Conservation (phyloP, 2,888 invertebrate species). For the Cordilura impudica region DNA sequence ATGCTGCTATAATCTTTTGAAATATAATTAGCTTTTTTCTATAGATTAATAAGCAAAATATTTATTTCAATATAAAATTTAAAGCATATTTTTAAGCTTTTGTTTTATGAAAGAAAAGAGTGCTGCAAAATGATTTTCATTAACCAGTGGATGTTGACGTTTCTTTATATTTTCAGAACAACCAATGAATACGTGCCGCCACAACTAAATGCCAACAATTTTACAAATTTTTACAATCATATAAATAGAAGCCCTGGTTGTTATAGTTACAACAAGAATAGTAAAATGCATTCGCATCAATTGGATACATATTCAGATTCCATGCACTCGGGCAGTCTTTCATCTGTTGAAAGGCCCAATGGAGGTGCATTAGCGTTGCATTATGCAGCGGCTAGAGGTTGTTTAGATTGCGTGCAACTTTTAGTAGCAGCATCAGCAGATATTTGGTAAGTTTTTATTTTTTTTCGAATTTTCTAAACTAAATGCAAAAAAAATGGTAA, state of each 20-base stretch:
- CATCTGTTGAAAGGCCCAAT: slow-evolving; percentile 77
- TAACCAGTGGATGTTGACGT: no score
- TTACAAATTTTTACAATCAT: slow-evolving; percentile 59
- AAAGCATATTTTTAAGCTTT: slow-evolving; percentile 31
- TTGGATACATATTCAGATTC: slow-evolving; percentile 71
- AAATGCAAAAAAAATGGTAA: neutral
- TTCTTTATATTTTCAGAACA: slow-evolving; percentile 69
- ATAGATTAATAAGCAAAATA: neutral
- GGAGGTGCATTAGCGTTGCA: slow-evolving; percentile 89
- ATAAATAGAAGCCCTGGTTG: slow-evolving; percentile 53
- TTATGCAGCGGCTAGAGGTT: slow-evolving; percentile 92
- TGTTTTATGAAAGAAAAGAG: neutral
- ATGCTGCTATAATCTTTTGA: slow-evolving; percentile 1
- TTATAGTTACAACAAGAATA: slow-evolving; percentile 30
- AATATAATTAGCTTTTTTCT: neutral
- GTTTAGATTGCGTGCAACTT: slow-evolving; percentile 90
- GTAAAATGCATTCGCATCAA: slow-evolving; percentile 77
- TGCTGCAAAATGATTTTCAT: slow-evolving; percentile 18
- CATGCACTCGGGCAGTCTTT: slow-evolving; percentile 76
- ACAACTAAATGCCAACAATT: slow-evolving; percentile 67
- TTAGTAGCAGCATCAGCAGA: slow-evolving; percentile 88
- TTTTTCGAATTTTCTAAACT: neutral
- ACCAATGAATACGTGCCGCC: slow-evolving; percentile 73
- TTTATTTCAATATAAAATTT: neutral
- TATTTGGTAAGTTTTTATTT: slow-evolving; percentile 81